Evolutionary conservation across 2,888 invertebrate genomes (phyloP).

Genomic region (Drosophila limbata): DNA sequence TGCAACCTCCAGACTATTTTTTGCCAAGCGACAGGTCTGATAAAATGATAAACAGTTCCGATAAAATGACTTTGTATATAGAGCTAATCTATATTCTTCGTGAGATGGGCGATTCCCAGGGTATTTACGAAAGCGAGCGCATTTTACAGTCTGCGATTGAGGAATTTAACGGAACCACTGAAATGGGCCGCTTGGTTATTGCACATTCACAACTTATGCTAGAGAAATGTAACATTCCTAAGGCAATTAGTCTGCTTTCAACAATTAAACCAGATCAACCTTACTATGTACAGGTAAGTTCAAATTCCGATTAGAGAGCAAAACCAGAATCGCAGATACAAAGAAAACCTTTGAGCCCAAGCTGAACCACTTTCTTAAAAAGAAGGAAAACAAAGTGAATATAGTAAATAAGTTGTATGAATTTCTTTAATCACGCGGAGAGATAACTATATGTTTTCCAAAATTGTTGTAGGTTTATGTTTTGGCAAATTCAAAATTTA

Average conservation of each 20-base stretch:
- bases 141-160: conserved; percentile 91
- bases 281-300: conserved; percentile 90
- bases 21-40: conserved; percentile 28
- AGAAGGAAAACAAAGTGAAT: too few species aligned
- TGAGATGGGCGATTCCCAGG: conserved; percentile 62
- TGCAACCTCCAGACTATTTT: conserved; percentile 31
- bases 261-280: conserved; percentile 92
- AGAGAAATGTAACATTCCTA: conserved; percentile 92
- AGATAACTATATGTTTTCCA: too few species aligned
- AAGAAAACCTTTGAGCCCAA: too few species aligned
- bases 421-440: too few species aligned
- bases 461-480: too few species aligned
- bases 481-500: too few species aligned
- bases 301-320: too few species aligned
- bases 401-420: too few species aligned
- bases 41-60: conserved; percentile 87
- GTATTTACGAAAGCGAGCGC: conserved; percentile 91
- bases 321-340: too few species aligned
- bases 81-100: conserved; percentile 90
- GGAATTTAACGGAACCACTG: conserved; percentile 91
- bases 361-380: too few species aligned
- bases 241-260: conserved; percentile 92
- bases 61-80: conserved; percentile 94
- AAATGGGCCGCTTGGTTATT: conserved; percentile 93
- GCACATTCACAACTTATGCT: conserved; percentile 94